These are phyloP conservation scores for Pristionchus exspectatus DNA, from an alignment of 2,888 invertebrate genomes.

Conservation along the genomic window DNA sequence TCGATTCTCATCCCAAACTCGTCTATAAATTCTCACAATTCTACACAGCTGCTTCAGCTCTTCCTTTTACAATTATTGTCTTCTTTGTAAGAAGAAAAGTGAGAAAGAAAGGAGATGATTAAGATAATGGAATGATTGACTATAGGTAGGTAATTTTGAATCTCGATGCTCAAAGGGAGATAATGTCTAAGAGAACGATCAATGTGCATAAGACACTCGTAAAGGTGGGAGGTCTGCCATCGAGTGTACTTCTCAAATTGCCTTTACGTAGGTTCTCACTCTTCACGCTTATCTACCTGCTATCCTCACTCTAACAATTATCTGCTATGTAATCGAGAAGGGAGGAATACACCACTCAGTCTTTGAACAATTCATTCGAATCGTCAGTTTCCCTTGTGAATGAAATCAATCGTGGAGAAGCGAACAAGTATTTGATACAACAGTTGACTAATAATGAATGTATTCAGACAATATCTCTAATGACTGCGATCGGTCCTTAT, in stretches of 20 bases:
- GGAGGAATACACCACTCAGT: neutral
- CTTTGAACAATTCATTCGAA: neutral
- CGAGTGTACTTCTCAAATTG: neutral
- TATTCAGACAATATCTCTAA: neutral
- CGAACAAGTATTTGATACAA: neutral
- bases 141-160: neutral
- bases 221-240: neutral
- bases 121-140: neutral
- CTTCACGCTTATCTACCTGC: neutral
- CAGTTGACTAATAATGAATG: neutral
- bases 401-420: neutral
- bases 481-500: neutral
- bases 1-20: neutral
- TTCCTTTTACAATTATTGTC: neutral
- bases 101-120: neutral
- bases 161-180: neutral
- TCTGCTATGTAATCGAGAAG: neutral
- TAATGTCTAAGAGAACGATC: neutral
- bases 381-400: neutral
- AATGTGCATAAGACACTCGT: slow-evolving; percentile 9
- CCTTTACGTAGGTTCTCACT: neutral
- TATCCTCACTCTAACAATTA: neutral
- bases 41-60: neutral
- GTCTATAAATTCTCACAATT: neutral
- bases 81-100: slow-evolving; percentile 16